These are phyloP conservation scores for Omphaloscelis lunosa DNA, from an alignment of 2,888 invertebrate genomes.

Conservation along the genomic window DNA sequence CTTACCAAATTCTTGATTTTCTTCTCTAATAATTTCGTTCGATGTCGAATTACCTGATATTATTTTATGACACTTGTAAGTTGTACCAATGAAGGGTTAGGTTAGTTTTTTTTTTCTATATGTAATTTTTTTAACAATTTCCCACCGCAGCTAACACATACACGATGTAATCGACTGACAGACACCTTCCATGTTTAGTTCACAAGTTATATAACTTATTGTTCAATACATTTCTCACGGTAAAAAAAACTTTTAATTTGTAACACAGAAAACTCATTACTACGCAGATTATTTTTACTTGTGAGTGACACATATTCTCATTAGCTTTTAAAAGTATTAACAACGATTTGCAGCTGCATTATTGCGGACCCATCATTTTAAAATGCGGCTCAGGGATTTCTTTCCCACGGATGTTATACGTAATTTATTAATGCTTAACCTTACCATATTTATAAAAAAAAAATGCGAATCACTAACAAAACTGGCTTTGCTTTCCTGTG, in stretches of 20 bases:
- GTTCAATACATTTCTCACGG: slow-evolving; percentile 55
- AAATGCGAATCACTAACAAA: neutral
- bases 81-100: neutral
- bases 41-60: neutral
- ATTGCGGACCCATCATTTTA: neutral
- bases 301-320: slow-evolving; percentile 9
- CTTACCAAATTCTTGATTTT: neutral
- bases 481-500: neutral
- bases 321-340: neutral
- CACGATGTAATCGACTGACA: neutral
- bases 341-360: neutral
- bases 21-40: neutral
- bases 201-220: slow-evolving; percentile 51
- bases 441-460: neutral
- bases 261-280: slow-evolving; percentile 36
- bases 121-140: slow-evolving; percentile 7
- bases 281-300: neutral
- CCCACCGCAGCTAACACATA: slow-evolving; percentile 12
- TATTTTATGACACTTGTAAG: neutral
- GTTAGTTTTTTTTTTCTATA: neutral
- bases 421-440: neutral
- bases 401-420: neutral
- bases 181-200: neutral
- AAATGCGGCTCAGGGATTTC: neutral
- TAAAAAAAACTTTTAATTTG: slow-evolving; percentile 6